A percentile compares a stretch with the other conserved stretches of the same genome.
Conservation (phyloP, 2,113 vertebrate species). For the Catharus minimus region DNA sequence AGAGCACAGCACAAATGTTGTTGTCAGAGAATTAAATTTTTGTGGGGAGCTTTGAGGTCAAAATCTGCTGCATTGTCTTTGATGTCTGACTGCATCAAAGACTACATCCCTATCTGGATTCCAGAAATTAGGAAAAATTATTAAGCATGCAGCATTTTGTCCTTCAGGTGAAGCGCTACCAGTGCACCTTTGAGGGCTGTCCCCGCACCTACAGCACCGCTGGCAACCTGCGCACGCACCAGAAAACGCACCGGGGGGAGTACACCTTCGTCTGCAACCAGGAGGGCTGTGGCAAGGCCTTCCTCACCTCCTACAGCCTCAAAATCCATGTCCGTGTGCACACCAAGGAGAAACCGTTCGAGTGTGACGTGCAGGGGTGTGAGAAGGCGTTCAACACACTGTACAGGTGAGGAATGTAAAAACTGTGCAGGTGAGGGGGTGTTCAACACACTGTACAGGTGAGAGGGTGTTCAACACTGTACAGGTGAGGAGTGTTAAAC, state of each 20-base stretch:
- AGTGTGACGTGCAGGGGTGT: constrained; percentile 96
- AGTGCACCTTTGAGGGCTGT: constrained; percentile 98
- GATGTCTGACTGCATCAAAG: neutral
- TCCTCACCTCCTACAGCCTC: constrained; percentile 98
- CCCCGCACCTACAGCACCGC: constrained; percentile 97
- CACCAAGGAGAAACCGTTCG: constrained; percentile 98
- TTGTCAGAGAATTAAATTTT: neutral
- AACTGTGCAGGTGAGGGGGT: neutral
- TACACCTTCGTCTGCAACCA: constrained; percentile 98
- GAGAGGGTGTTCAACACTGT: neutral
- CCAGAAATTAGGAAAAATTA: neutral
- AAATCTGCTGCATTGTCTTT: neutral
- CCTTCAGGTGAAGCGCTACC: constrained; percentile 93
- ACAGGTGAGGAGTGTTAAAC: constrained; percentile 61
- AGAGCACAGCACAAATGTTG: neutral
- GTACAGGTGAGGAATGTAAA: constrained; percentile 37
- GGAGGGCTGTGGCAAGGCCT: constrained; percentile 96
- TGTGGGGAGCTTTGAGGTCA: neutral
- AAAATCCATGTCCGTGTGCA: constrained; percentile 97
- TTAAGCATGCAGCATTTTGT: neutral
- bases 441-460: constrained; percentile 57
- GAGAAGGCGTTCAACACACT: constrained; percentile 98
- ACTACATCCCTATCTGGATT: neutral
- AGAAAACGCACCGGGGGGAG: constrained; percentile 96
- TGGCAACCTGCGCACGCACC: constrained; percentile 96